Evolutionary conservation across 2,888 invertebrate species (phyloP).

Genomic region (Bellardia pandia): DNA sequence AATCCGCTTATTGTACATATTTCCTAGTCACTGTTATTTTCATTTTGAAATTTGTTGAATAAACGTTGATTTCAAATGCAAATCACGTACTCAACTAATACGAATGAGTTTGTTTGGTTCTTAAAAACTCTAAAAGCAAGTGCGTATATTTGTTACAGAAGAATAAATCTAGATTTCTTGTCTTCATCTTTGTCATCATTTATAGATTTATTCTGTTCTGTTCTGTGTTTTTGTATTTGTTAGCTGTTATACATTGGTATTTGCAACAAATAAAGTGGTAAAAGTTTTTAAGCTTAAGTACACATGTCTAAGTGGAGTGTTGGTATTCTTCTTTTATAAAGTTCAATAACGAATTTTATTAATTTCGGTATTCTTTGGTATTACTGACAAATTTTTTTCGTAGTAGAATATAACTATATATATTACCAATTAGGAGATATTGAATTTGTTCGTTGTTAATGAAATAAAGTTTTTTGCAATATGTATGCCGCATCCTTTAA

Average conservation of each 20-base stretch:
- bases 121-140: slow-evolving; percentile 41
- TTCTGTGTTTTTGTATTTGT: not conserved
- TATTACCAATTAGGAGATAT: not conserved
- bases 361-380: not conserved
- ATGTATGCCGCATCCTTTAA: too few relatives aligned
- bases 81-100: slow-evolving; percentile 57
- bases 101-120: slow-evolving; percentile 42
- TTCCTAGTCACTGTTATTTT: not conserved
- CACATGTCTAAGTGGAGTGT: not conserved
- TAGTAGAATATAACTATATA: not conserved
- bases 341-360: not conserved
- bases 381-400: not conserved
- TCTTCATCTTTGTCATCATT: slow-evolving; percentile 22
- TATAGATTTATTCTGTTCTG: slow-evolving; percentile 1
- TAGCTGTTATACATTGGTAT: not conserved
- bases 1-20: not conserved
- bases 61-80: slow-evolving; percentile 46
- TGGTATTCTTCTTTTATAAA: not conserved
- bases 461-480: too few relatives aligned
- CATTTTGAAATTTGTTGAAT: slow-evolving; percentile 5
- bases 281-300: slow-evolving; percentile 8
- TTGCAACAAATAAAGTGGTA: not conserved
- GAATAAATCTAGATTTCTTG: slow-evolving; percentile 30
- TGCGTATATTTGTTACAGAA: slow-evolving; percentile 33
- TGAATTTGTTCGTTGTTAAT: too few relatives aligned